Percentiles rank a stretch among this genome's conserved stretches.
phyloP scores from a whole-genome alignment of 2,888 invertebrate species.

The Encarsia formosa region DNA sequence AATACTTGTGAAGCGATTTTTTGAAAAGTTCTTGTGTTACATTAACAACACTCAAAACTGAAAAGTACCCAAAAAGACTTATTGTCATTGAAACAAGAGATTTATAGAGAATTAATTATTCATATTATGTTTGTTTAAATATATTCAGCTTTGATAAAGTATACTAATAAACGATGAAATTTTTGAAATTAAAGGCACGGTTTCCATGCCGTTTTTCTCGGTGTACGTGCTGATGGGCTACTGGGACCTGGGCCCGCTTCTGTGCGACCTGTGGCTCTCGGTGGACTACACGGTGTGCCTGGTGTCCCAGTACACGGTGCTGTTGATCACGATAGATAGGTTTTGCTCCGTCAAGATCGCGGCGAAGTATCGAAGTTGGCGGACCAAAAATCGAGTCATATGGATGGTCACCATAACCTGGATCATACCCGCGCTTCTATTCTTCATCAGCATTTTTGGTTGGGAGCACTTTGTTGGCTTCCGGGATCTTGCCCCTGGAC shows the following conservation, averaged over 20 bases:
- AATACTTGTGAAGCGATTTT: too few species aligned
- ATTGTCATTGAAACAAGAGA: too few species aligned
- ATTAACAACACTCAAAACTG: too few species aligned
- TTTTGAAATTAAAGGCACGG: too few species aligned
- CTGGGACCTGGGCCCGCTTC: conserved; percentile 93
- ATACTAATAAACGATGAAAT: too few species aligned
- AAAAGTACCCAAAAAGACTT: too few species aligned
- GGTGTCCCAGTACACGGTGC: conserved; percentile 97
- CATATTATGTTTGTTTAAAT: too few species aligned
- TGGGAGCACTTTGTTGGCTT: conserved; percentile 98
- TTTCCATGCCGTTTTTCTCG: conserved; percentile 98
- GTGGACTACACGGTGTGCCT: conserved; percentile 99
- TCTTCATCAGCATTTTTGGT: conserved; percentile 97
- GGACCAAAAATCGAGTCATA: conserved; percentile 87
- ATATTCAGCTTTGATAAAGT: too few species aligned
- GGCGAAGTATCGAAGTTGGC: conserved; percentile 94
- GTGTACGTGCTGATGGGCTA: conserved; percentile 94
- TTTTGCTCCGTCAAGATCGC: conserved; percentile 99
- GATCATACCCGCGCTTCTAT: conserved; percentile 92
- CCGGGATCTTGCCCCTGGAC: conserved; percentile 78
- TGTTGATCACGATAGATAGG: conserved; percentile 96
- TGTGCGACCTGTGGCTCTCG: conserved; percentile 97
- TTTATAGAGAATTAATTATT: too few species aligned
- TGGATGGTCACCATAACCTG: conserved; percentile 96
- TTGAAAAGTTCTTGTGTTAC: too few species aligned